phyloP scores from a whole-genome alignment of 2,797 vertebrate genomes.

The Nasua narica region DNA sequence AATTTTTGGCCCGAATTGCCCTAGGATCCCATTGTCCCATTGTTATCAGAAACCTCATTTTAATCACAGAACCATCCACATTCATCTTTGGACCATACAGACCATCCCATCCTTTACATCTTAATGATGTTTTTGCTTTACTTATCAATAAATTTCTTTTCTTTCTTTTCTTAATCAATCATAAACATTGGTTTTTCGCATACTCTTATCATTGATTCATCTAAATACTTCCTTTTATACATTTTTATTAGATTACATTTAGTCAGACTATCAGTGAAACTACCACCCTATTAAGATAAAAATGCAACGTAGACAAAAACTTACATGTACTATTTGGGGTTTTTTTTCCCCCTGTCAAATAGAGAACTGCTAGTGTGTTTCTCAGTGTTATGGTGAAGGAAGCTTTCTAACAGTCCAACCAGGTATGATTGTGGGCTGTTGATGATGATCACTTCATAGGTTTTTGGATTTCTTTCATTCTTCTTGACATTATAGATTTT shows the following conservation, averaged over 20 bases:
- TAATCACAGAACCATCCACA: neutral
- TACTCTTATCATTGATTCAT: neutral
- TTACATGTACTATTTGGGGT: neutral
- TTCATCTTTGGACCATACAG: neutral
- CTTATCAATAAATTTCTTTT: neutral
- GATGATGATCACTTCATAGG: neutral
- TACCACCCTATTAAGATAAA: neutral
- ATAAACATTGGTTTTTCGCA: neutral
- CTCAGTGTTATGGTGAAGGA: neutral
- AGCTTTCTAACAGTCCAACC: neutral
- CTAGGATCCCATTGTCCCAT: neutral
- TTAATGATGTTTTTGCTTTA: neutral
- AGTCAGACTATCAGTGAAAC: neutral
- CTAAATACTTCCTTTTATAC: neutral
- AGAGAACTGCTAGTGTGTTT: neutral
- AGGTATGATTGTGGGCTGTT: neutral
- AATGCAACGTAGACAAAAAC: neutral
- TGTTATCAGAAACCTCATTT: neutral
- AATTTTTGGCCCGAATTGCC: neutral
- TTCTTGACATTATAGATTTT: neutral
- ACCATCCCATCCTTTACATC: neutral
- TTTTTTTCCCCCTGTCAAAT: neutral
- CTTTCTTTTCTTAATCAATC: neutral
- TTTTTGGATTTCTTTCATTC: neutral
- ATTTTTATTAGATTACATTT: neutral